phyloP scores from a whole-genome alignment of 2,113 vertebrate species.

The Ammospiza nelsoni region DNA sequence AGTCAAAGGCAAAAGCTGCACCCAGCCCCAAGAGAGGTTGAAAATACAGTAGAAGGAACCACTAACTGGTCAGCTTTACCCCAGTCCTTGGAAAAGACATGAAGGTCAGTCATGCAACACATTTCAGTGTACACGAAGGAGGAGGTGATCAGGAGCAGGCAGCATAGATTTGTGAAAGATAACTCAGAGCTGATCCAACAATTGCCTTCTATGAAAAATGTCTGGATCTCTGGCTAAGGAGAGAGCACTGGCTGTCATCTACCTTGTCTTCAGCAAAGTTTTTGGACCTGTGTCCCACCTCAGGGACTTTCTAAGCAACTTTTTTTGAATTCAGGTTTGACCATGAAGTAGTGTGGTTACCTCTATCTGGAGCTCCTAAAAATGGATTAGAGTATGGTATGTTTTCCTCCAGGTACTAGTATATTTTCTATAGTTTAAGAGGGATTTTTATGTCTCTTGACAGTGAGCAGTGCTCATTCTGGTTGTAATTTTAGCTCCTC shows the following conservation, averaged over 20 bases:
- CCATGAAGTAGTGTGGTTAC: too few relatives aligned
- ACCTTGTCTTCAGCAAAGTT: neutral
- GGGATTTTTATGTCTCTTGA: neutral
- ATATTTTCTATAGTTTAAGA: neutral
- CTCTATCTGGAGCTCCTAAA: neutral
- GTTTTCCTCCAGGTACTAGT: neutral
- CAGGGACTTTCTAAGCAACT: neutral
- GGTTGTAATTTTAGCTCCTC: neutral
- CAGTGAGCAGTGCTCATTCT: neutral
- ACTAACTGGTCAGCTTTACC: neutral
- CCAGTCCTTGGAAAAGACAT: neutral
- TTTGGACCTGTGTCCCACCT: neutral
- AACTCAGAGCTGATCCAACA: neutral
- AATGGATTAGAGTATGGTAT: neutral
- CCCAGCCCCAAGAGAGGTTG: neutral
- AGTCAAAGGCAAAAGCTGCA: neutral
- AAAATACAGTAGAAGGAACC: neutral
- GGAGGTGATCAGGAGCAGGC: neutral
- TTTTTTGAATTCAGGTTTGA: neutral
- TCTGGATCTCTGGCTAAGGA: neutral
- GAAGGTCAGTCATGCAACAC: neutral
- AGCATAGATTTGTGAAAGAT: neutral
- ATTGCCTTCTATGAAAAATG: neutral
- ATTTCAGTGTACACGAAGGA: neutral
- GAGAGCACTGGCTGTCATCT: neutral